phyloP scores from a whole-genome alignment of 2,797 vertebrate species.

The Echeneis naucrates region DNA sequence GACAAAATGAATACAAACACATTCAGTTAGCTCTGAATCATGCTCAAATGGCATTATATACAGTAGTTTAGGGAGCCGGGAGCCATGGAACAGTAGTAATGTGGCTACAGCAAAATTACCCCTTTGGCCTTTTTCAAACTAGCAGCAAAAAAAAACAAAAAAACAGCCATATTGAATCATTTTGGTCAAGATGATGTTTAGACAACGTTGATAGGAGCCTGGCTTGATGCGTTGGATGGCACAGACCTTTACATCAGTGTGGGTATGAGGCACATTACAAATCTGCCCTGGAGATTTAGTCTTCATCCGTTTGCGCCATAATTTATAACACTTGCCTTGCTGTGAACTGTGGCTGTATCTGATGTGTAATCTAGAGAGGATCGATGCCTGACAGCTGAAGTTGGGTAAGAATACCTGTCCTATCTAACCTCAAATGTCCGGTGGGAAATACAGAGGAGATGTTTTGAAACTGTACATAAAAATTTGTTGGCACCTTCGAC shows the following conservation, averaged over 20 bases:
- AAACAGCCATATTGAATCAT: conserved; percentile 50
- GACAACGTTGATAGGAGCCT: conserved; percentile 49
- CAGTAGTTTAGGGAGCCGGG: conserved; percentile 6
- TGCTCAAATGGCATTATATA: conserved; percentile 36
- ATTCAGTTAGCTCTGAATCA: conserved; percentile 45
- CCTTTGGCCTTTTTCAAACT: neutral
- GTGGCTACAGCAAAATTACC: conserved; percentile 21
- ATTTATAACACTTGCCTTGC: conserved; percentile 74
- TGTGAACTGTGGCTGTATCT: conserved; percentile 49
- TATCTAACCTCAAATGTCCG: conserved; percentile 68
- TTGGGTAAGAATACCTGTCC: conserved; percentile 66
- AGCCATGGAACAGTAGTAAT: conserved; percentile 18
- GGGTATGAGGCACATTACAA: conserved; percentile 62
- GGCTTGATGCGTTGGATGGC: conserved; percentile 39
- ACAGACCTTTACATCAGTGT: conserved; percentile 69
- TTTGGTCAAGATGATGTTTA: conserved; percentile 68
- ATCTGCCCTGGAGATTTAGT: conserved; percentile 63
- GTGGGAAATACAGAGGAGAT: conserved; percentile 77
- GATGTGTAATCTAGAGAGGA: conserved; percentile 78
- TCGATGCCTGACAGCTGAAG: conserved; percentile 78
- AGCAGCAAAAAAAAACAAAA: conserved; percentile 24
- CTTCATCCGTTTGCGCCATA: conserved; percentile 69
- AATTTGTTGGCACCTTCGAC: conserved; percentile 79
- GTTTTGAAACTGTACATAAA: conserved; percentile 74
- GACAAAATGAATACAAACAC: conserved; percentile 51